Evolutionary conservation across 1,140 invertebrate genomes (phyloP), one percentile per base, ranked within the genome.

Genomic region (Drosophila simulans): DNA sequence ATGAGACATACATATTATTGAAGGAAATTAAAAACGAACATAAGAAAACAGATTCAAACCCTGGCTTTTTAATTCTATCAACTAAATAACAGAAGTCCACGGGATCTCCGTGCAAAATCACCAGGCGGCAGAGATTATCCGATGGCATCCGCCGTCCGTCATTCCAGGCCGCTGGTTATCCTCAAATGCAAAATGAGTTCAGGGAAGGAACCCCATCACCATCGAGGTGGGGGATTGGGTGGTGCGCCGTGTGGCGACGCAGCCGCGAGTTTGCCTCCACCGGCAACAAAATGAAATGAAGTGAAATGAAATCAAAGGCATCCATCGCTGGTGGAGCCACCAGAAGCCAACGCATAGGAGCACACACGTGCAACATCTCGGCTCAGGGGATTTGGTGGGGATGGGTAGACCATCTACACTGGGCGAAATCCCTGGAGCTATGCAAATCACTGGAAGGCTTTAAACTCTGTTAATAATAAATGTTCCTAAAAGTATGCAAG

Each of bases 241-340:
- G 17, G n/a, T n/a, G 11, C 12, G 3, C 20, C 7, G 59, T 60
- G 55, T 39, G 57, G 55, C 58, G 51, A 58, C 69, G 54, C 56
- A 69, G 81, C 46, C 79, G 70, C 79, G 79, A 45, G 31, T 56
- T 55, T 52, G 37, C 62, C 51, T 65, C 63, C 65, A 59, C 39
- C 75, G 66, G 60, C 84, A 80, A 60, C 80, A 71, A 77, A 89
- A 89, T 89, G 73, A 89, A 89, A 89, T 88, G 84, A 88, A 88
- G 72, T 88, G 84, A 89, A 89, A 89, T 89, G 55, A 83, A 89
- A 89, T 89, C 84, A 89, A 89, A 88, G 77, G 84, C 83, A 89
- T 89, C 76, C 74, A 74, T 58, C 70, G 72, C 39, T 64, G 66
- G 31, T 51, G 74, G 54, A 55, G 70, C 53, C 62, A 48, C 65